Evolutionary conservation across 2,113 vertebrate species (phyloP).

Genomic region (Lipophrys pholis): DNA sequence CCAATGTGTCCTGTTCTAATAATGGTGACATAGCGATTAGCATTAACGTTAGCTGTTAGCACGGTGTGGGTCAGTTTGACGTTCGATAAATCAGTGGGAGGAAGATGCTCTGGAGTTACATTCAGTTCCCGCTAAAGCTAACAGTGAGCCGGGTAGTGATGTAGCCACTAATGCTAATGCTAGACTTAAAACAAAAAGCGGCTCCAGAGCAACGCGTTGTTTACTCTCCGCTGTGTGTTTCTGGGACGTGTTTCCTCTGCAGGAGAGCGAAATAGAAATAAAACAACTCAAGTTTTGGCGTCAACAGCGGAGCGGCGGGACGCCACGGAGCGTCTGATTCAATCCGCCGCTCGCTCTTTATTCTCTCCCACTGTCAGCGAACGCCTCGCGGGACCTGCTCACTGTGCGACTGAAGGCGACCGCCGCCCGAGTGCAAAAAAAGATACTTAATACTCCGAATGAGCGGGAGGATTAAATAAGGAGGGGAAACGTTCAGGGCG

Average conservation of each 20-base stretch:
- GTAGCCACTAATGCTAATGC: no score
- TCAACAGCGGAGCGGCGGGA: conserved; percentile 21
- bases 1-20: no score
- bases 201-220: no score
- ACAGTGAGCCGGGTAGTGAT: no score
- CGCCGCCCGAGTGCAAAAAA: conserved; percentile 19
- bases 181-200: no score
- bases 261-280: background rate
- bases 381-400: conserved; percentile 11
- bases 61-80: no score
- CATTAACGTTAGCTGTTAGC: no score
- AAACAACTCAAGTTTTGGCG: background rate
- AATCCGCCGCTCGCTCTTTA: background rate
- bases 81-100: no score
- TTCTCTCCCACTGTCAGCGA: conserved; percentile 23
- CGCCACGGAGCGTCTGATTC: conserved; percentile 28
- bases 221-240: background rate
- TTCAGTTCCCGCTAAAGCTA: no score
- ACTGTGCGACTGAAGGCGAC: conserved; percentile 23
- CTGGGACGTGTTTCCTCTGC: background rate
- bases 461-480: background rate
- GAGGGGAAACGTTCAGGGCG: conserved; percentile 29
- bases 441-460: conserved; percentile 20
- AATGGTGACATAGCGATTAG: no score
- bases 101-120: no score